A percentile compares a stretch with the other conserved stretches of the same genome.
Evolutionary conservation across 2,888 invertebrate genomes (phyloP).

Genomic region (Parnassius glacialis): DNA sequence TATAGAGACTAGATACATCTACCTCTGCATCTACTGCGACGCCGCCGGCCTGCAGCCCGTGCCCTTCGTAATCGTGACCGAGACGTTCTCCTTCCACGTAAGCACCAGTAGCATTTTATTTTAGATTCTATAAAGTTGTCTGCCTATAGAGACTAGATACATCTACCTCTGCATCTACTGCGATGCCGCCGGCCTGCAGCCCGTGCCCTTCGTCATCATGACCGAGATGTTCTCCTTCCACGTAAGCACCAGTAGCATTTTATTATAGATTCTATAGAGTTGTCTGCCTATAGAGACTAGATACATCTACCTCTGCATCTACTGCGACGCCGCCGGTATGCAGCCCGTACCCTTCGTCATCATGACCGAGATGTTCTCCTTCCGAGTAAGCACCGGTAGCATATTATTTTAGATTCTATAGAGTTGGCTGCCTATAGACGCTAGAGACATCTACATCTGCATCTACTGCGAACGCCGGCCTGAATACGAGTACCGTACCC

Average conservation of each 20-base stretch:
- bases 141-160: too few species aligned
- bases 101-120: conserved; percentile 6
- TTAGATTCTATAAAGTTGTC: too few species aligned
- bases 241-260: conserved; percentile 37
- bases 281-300: too few species aligned
- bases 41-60: too few species aligned
- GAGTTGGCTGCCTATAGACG: too few species aligned
- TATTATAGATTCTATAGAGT: too few species aligned
- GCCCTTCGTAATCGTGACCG: conserved; percentile 73
- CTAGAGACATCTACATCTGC: conserved; percentile 45
- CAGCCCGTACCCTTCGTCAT: conserved; percentile 73
- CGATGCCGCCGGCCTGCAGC: too few species aligned
- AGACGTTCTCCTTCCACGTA: conserved; percentile 73
- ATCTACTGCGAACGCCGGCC: conserved; percentile 71
- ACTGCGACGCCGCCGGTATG: conserved; percentile 66
- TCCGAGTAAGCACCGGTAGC: conserved; percentile 48
- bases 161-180: too few species aligned
- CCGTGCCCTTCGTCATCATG: conserved; percentile 73
- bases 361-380: conserved; percentile 74
- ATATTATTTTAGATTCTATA: too few species aligned
- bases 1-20: too few species aligned
- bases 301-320: too few species aligned
- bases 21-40: too few species aligned
- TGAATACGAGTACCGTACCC: conserved; percentile 72
- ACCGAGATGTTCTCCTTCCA: conserved; percentile 74